phyloP scores from a whole-genome alignment of 2,113 vertebrate genomes.

The Leptodactylus fuscus region DNA sequence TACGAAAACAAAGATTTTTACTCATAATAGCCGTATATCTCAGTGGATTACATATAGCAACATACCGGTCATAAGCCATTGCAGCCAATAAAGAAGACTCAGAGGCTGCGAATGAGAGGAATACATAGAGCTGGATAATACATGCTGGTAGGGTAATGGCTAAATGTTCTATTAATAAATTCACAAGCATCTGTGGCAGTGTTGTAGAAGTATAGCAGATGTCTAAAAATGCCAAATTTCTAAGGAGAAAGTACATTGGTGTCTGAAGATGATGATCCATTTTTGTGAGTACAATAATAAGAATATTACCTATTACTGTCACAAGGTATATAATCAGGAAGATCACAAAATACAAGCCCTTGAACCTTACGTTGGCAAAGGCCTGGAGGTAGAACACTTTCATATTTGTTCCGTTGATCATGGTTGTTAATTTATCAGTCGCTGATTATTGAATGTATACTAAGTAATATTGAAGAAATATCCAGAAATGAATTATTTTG shows the following conservation, averaged over 20 bases:
- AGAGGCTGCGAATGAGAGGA: constrained; percentile 64
- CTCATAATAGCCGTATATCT: constrained; percentile 64
- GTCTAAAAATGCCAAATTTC: constrained; percentile 63
- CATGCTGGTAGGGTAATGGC: constrained; percentile 64
- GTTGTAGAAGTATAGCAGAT: constrained; percentile 64
- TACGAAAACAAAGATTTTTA: constrained; percentile 25
- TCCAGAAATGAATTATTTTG: no score
- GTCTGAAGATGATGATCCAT: constrained; percentile 61
- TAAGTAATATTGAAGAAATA: no score
- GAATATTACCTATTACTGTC: constrained; percentile 13
- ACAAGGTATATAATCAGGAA: constrained; percentile 34
- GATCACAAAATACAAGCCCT: neutral
- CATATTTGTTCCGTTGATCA: neutral
- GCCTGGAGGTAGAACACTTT: constrained; percentile 16
- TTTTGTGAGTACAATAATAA: constrained; percentile 25
- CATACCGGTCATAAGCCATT: constrained; percentile 62
- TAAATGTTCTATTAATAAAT: constrained; percentile 54
- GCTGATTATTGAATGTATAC: no score
- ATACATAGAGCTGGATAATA: constrained; percentile 64
- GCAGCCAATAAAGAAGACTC: constrained; percentile 65
- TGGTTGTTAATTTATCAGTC: no score
- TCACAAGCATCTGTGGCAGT: constrained; percentile 63
- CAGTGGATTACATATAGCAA: constrained; percentile 21
- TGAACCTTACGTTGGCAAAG: neutral
- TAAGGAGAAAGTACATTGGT: constrained; percentile 66